phyloP scores from a whole-genome alignment of 2,888 invertebrate genomes.

The Drosophila parthenogenetica region DNA sequence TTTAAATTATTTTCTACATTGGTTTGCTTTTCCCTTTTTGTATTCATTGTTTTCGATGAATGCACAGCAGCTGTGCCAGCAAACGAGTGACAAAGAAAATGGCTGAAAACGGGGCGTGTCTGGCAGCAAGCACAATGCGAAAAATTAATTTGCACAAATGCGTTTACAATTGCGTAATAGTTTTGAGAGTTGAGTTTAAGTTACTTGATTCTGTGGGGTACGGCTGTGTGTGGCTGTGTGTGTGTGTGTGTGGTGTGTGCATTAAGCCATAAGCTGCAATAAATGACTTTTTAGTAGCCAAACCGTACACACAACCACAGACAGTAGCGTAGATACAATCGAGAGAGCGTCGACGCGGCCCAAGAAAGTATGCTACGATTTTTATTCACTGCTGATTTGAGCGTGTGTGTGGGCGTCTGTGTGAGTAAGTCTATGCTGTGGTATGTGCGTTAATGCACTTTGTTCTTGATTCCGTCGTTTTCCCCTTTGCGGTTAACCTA shows the following conservation, averaged over 20 bases:
- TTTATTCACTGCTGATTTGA: background rate
- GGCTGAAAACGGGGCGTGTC: background rate
- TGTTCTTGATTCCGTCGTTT: constrained; percentile 3
- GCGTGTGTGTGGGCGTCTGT: constrained; percentile 24
- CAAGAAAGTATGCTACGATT: constrained; percentile 53
- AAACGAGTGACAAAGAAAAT: constrained; percentile 31
- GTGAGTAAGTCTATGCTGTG: background rate
- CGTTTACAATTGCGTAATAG: constrained; percentile 60
- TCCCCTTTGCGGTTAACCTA: constrained; percentile 70
- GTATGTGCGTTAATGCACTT: constrained; percentile 17
- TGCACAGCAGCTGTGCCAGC: constrained; percentile 51
- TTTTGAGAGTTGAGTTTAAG: constrained; percentile 16
- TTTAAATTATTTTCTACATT: constrained; percentile 65
- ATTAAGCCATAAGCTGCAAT: constrained; percentile 69
- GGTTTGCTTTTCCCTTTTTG: constrained; percentile 39
- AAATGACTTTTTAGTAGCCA: constrained; percentile 51
- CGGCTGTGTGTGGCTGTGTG: background rate
- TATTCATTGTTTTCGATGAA: constrained; percentile 67
- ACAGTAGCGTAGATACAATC: background rate
- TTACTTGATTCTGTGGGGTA: constrained; percentile 24
- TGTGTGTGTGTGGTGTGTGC: constrained; percentile 45
- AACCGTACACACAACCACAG: constrained; percentile 6
- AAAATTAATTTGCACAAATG: constrained; percentile 60
- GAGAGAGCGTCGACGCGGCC: constrained; percentile 46
- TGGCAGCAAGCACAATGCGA: constrained; percentile 31